A percentile compares a stretch with the other conserved stretches of the same genome.
Evolutionary conservation across 2,888 invertebrate genomes (phyloP).

Genomic region (Lacanobia oleracea): DNA sequence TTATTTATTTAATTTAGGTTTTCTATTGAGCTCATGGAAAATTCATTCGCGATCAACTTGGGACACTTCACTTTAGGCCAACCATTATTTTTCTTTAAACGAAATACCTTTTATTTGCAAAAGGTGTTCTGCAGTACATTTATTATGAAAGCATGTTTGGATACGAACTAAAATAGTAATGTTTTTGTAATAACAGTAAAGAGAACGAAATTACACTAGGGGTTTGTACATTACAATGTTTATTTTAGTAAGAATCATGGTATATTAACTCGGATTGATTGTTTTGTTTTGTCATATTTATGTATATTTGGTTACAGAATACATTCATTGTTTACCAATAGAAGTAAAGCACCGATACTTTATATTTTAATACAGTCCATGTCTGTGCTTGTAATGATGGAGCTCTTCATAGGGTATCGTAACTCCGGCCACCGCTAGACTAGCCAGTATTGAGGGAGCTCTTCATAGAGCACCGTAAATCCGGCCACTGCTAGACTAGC

Average conservation of each 20-base stretch:
- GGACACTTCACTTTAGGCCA: constrained; percentile 12
- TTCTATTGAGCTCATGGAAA: constrained; percentile 36
- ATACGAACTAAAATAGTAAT: background rate
- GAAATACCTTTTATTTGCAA: constrained; percentile 17
- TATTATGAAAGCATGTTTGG: constrained; percentile 14
- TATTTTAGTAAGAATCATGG: background rate
- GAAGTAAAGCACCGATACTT: no score
- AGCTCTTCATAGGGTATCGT: no score
- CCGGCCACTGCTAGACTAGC: no score
- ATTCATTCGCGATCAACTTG: constrained; percentile 43
- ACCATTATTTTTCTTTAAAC: constrained; percentile 5
- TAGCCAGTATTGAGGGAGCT: no score
- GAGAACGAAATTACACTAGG: constrained; percentile 15
- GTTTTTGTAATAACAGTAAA: constrained; percentile 10
- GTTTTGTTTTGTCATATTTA: constrained; percentile 2
- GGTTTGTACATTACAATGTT: constrained; percentile 7
- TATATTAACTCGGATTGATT: background rate
- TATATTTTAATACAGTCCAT: no score
- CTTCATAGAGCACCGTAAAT: no score
- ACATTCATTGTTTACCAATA: background rate
- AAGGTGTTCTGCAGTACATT: background rate
- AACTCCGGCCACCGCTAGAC: no score
- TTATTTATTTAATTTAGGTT: background rate
- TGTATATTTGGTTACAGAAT: background rate
- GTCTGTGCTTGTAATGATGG: no score